Base-by-base conservation (phyloP, 2,113 vertebrate genomes). In the Damaliscus lunatus region DNA sequence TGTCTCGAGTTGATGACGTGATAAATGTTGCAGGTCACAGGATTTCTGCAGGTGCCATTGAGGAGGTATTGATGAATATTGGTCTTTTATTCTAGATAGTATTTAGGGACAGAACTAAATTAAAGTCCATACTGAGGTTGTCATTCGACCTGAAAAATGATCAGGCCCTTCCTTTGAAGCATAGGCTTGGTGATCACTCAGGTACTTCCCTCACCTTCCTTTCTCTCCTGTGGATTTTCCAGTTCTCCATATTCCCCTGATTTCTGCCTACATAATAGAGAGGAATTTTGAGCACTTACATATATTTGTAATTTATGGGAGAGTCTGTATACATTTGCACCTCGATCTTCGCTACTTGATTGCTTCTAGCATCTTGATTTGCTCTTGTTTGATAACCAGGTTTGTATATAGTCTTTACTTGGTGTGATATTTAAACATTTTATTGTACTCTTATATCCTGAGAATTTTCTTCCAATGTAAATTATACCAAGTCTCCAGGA, bases 21-120 rank as follows among this genome's bases (percentile, higher is more conserved):
- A 99, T 99, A 98, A 99, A 99, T 74, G 99, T 99, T 98, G 99
- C 99, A 0, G 99, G 99, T 57, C 99, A 99, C 98, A 99, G 99
- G 97, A 98, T 99, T 98, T 99, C 99, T 27, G 98, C 99, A 40
- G 99, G 99, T 4, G 99, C 99, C 0, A 98, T 99, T 97, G 99
- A 99, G 97, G 99, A 99, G 99, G 99, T 99, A 98, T 27, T n/a
- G 25, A 97, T 83, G 15, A 62, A 57, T 48, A 27, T 16, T 86
- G 33, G 14, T 85, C 31, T 92, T 90, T 7, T 88, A 0, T 80
- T 53, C 10, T 77, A 52, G 43, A 27, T 25, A 33, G 12, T 78
- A 27, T n/a, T 67, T 53, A 90, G 36, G n/a, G 50, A 67, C 4
- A 74, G 5, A 62, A 3, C 53, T 88, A 17, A 80, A 57, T 16